Conservation (phyloP, 2,888 invertebrate genomes). For the Seira musarum region DNA sequence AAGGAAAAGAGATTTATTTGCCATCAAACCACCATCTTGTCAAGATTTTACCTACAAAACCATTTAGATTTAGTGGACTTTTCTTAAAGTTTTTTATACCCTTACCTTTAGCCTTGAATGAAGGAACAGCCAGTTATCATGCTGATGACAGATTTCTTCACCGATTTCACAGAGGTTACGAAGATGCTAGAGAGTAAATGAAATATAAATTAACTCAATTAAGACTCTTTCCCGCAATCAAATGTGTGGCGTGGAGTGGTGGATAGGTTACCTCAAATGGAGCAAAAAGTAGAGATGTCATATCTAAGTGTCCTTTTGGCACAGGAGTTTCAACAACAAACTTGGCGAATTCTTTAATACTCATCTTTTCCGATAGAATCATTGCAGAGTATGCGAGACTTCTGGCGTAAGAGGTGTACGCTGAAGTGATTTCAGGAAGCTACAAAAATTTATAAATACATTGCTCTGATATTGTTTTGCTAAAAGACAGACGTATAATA, state of each 20-base stretch:
- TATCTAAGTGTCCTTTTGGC: constrained; percentile 69
- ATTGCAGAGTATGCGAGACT: constrained; percentile 62
- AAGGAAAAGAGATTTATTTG: too few species aligned
- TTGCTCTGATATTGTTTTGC: too few species aligned
- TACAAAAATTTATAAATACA: constrained; percentile 40
- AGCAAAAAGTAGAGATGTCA: constrained; percentile 69
- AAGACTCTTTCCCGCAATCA: too few species aligned
- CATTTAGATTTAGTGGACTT: too few species aligned
- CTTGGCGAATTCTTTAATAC: constrained; percentile 66
- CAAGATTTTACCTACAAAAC: too few species aligned
- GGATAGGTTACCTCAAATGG: constrained; percentile 64
- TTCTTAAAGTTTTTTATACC: too few species aligned
- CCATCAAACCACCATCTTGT: too few species aligned
- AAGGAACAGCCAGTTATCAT: constrained; percentile 63
- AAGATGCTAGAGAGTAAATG: constrained; percentile 63
- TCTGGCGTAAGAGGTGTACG: constrained; percentile 65
- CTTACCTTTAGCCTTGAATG: constrained; percentile 61
- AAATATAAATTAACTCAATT: too few species aligned
- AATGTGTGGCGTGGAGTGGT: too few species aligned
- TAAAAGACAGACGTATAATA: too few species aligned
- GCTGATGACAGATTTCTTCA: constrained; percentile 67
- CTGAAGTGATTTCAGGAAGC: constrained; percentile 65
- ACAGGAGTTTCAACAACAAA: constrained; percentile 68
- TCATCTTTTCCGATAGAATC: constrained; percentile 68
- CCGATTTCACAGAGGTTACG: constrained; percentile 68